These are phyloP conservation scores for Melanaphis sacchari DNA, from an alignment of 1,140 invertebrate species.

Conservation along the genomic window DNA sequence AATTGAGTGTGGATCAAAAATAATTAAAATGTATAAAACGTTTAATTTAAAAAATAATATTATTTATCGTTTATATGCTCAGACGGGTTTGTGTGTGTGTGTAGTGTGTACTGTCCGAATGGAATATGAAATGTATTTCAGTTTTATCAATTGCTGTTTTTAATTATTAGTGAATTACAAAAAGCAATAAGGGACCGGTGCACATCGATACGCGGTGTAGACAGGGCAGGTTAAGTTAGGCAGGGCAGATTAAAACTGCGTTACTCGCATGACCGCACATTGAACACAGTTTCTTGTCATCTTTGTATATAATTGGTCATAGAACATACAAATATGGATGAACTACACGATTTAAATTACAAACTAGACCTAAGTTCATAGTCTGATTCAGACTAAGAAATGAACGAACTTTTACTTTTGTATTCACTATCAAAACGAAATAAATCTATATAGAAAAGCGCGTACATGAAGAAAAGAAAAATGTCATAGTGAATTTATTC, in stretches of 20 bases:
- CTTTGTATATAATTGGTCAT: background rate
- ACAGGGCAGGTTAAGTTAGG: too few relatives aligned
- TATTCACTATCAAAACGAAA: conserved; percentile 28
- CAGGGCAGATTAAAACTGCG: conserved; percentile 1
- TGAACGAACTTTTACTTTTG: background rate
- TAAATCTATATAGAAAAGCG: conserved; percentile 30
- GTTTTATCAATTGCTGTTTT: background rate
- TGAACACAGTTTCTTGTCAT: background rate
- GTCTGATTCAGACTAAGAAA: conserved; percentile 20
- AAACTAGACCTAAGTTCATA: conserved; percentile 27
- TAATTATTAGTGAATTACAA: background rate
- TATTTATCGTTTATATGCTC: too few relatives aligned
- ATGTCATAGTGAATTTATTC: conserved; percentile 26
- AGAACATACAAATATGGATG: background rate
- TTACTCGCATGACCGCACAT: background rate
- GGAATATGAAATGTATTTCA: background rate
- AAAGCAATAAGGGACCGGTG: background rate
- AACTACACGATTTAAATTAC: background rate
- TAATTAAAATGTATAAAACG: background rate
- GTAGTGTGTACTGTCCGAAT: too few relatives aligned
- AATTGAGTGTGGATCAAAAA: background rate
- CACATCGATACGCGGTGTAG: background rate
- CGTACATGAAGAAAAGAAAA: conserved; percentile 19
- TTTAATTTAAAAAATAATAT: background rate
- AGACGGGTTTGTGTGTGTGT: background rate